Percentiles rank a stretch among this genome's conserved stretches.
These are phyloP conservation scores for Pachypanchax playfairii DNA, from an alignment of 2,113 vertebrate species.

Conservation along the genomic window DNA sequence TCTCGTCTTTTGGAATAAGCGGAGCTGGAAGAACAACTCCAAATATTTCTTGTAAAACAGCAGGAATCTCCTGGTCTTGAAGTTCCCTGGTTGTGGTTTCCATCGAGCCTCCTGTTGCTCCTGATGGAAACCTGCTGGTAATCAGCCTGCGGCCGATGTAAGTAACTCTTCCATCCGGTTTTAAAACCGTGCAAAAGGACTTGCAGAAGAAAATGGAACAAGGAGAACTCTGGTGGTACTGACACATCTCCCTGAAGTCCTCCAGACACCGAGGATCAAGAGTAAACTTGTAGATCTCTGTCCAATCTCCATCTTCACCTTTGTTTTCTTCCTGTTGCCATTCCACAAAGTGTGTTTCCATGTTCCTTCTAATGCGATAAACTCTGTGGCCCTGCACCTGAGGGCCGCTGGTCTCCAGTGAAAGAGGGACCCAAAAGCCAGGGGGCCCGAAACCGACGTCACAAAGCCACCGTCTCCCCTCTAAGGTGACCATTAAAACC, in stretches of 20 bases:
- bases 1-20: constrained; percentile 73
- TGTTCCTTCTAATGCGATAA: constrained; percentile 63
- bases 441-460: constrained; percentile 76
- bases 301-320: constrained; percentile 44
- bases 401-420: constrained; percentile 63
- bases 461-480: constrained; percentile 72
- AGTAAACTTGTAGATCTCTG: constrained; percentile 76
- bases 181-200: constrained; percentile 74
- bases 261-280: constrained; percentile 63
- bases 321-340: constrained; percentile 45
- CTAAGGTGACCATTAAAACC: constrained; percentile 67
- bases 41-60: constrained; percentile 71
- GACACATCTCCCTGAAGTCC: constrained; percentile 77
- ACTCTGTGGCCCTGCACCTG: constrained; percentile 72
- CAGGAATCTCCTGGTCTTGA: constrained; percentile 72
- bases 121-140: constrained; percentile 39
- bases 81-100: constrained; percentile 66
- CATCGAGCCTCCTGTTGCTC: constrained; percentile 1
- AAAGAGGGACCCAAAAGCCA: constrained; percentile 70
- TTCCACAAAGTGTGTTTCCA: constrained; percentile 59
- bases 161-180: constrained; percentile 65
- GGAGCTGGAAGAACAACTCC: constrained; percentile 65
- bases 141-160: constrained; percentile 76
- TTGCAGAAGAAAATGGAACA: constrained; percentile 78
- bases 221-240: constrained; percentile 80